These are phyloP conservation scores for Nephrotoma flavescens DNA, from an alignment of 2,888 invertebrate species.

Conservation along the genomic window DNA sequence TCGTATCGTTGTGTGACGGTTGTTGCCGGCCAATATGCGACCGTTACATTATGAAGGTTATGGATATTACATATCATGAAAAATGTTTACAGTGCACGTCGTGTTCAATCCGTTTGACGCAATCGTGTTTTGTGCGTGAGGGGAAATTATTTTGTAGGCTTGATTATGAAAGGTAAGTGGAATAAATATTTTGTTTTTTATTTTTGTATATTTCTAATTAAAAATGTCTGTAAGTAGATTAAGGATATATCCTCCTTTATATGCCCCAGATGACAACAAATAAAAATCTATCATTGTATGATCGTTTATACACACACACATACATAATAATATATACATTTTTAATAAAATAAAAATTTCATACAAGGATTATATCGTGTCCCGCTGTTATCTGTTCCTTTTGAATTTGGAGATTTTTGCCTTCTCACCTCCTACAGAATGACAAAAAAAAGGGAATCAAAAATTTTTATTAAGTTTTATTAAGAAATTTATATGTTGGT, in stretches of 20 bases:
- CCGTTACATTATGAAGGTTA: constrained; percentile 59
- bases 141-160: constrained; percentile 60
- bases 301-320: neutral
- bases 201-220: neutral
- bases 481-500: neutral
- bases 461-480: neutral
- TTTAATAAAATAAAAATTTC: neutral
- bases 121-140: constrained; percentile 61
- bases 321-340: neutral
- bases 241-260: neutral
- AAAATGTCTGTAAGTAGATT: no score
- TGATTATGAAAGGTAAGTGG: constrained; percentile 61
- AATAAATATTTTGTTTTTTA: neutral
- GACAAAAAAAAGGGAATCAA: neutral
- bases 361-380: neutral
- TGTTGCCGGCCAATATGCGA: constrained; percentile 59
- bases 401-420: neutral
- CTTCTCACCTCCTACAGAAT: neutral
- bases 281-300: neutral
- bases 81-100: constrained; percentile 60
- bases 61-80: constrained; percentile 61
- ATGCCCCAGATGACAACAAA: neutral
- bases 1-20: constrained; percentile 38
- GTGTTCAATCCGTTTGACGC: constrained; percentile 52
- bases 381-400: neutral